Evolutionary conservation across 2,797 vertebrate genomes (phyloP).

Genomic region (Ciconia nigra): DNA sequence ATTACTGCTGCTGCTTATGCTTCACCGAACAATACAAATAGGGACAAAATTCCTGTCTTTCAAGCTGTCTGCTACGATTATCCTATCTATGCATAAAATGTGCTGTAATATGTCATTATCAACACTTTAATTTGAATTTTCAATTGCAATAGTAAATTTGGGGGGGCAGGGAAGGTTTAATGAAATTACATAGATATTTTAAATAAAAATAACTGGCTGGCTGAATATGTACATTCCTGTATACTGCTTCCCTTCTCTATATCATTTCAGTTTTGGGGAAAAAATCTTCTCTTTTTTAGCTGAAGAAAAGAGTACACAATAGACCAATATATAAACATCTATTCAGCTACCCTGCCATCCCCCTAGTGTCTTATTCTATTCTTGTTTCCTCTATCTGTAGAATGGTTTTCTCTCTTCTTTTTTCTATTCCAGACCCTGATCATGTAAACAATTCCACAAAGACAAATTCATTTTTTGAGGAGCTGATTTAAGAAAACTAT

Average conservation of each 20-base stretch:
- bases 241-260: background rate
- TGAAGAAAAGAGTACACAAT: background rate
- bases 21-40: background rate
- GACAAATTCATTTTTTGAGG: background rate
- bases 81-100: constrained; percentile 9
- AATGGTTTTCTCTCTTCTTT: background rate
- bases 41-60: constrained; percentile 1
- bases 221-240: background rate
- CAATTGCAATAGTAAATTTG: background rate
- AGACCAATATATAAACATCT: background rate
- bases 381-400: background rate
- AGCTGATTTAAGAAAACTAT: background rate
- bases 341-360: background rate
- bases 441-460: background rate
- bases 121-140: constrained; percentile 2
- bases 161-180: background rate
- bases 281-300: background rate
- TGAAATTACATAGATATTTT: background rate
- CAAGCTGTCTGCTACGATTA: background rate
- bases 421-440: background rate
- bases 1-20: constrained; percentile 14
- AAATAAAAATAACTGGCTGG: background rate
- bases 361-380: background rate
- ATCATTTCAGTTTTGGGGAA: rapidly evolving
- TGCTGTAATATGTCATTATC: background rate